Percentiles rank a stretch among this genome's conserved stretches.
Conservation (phyloP, 1,140 invertebrate species). For the Carcinoscorpius rotundicauda region DNA sequence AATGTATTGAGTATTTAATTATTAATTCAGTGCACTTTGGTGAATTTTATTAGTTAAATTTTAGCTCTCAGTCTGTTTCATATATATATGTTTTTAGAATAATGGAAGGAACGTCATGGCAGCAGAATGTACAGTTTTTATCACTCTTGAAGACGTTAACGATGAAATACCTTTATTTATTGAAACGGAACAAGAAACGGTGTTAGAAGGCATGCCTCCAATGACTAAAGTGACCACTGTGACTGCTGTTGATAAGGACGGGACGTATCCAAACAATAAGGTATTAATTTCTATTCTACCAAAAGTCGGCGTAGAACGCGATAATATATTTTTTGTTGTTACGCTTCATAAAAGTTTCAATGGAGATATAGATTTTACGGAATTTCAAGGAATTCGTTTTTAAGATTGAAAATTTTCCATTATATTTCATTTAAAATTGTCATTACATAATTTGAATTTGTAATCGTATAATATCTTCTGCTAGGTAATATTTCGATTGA, state of each 20-base stretch:
- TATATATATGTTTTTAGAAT: conserved; percentile 47
- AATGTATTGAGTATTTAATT: too few species aligned
- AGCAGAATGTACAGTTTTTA: conserved; percentile 83
- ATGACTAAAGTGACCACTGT: conserved; percentile 92
- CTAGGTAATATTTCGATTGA: too few species aligned
- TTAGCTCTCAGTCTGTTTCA: conserved; percentile 28
- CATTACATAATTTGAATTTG: too few species aligned
- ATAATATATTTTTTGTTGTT: background rate
- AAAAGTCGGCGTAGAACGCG: background rate
- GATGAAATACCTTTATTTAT: conserved; percentile 93
- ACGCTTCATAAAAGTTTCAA: background rate
- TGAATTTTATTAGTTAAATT: background rate
- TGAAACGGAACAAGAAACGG: conserved; percentile 85
- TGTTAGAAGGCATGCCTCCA: conserved; percentile 81
- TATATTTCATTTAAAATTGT: too few species aligned
- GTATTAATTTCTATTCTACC: conserved; percentile 45
- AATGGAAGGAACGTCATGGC: conserved; percentile 89
- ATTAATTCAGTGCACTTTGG: too few species aligned
- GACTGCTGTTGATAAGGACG: conserved; percentile 91
- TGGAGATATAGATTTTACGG: too few species aligned
- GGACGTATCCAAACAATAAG: conserved; percentile 85
- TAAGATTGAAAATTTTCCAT: too few species aligned
- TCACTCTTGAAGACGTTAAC: conserved; percentile 89
- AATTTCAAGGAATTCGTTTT: too few species aligned
- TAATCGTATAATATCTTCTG: too few species aligned